Evolutionary conservation across 2,797 vertebrate genomes (phyloP), one percentile per base, ranked within the genome.

Genomic region (Eulemur albifrons): DNA sequence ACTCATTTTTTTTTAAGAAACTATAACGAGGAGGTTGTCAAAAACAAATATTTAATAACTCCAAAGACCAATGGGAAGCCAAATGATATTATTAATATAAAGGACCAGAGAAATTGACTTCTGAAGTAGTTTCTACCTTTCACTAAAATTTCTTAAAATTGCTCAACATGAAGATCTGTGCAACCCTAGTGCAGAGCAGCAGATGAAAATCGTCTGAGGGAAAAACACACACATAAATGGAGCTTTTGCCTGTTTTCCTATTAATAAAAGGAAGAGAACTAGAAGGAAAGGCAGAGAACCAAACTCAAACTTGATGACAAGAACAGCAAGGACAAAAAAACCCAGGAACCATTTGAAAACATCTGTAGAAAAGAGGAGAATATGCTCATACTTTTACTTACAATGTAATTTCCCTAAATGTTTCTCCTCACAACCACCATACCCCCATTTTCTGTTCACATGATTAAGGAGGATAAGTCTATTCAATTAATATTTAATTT

Each of bases 401-500:
- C 96, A 97, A 96, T 91, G 98, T 98, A 96, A 97, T 97, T 97
- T 96, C 95, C 97, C 98, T 97, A 97, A 97, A 98, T 96, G 97
- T 97, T 96, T 97, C 95, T 98, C 97, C 97, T 98, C 80, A 92
- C 48, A 98, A 98, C 96, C 97, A 98, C 97, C 97, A 88, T 20
- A 98, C 97, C 97, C 96, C 94, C 59, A 93, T 95, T 97, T 97
- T 96, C 88, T 97, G 96, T 97, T 98, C 96, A 97, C 11, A 0
- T 97, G 97, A 98, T 98, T 97, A 98, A 98, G 98, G 98, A 98
- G 98, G 93, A 96, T 96, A 97, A 98, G 92, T 98, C 96, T 98
- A 98, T 98, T 98, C 98, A 98, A 98, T 99, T 98, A 98, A 98
- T 89, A 98, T 98, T 99, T 99, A 99, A 99, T 98, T 98, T 99